Base-by-base conservation (phyloP, 2,113 vertebrate genomes). In the Lamprologus lemairii region DNA sequence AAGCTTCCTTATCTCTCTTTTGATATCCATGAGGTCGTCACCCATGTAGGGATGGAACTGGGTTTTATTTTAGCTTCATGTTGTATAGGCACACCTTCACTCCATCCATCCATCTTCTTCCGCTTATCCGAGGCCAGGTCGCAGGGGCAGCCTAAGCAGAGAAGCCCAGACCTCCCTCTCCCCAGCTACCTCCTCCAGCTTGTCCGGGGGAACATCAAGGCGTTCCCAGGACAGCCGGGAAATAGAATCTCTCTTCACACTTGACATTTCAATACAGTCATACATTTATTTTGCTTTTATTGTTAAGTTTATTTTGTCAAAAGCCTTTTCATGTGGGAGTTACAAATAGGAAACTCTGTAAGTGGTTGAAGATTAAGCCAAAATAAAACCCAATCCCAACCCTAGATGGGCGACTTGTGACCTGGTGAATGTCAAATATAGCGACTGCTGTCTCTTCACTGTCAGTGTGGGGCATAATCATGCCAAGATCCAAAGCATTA, bases 121-220 rank as follows among this genome's bases (percentile, higher is more conserved):
- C 0, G 0, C 6, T 35, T n/a, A 63, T n/a, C 17, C 1, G 2
- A 63, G 58, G 31, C 31, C 58, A 0, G 31, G 1, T 63, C 2
- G 2, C 58, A 63, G 31, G 2, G 0, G 17, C 9, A 11, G 58
- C 2, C 31, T 1, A 19, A 4, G 6, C 58, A 63, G 58, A 63
- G 31, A 63, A 35, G 31, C 58, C 28, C 58, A 63, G 31, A 12
- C 58, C 58, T 12, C 58, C 58, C 58, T 63, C 9, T 35, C 58
- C 31, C 58, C 17, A 35, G 31, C 58, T 7, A 3, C 58, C 58
- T n/a, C 58, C 31, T 63, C 31, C 58, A 63, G 1, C 58, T 63
- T 63, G 16, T 63, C 16, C 1, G 1, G 31, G 3, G 4, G 31
- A 35, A 3, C 28, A 17, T 0, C 57, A 35, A n/a, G 58, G 17